Percentiles rank a stretch among this genome's conserved stretches.
Conservation (phyloP, 2,888 invertebrate genomes). For the Schrankia costaestrigalis region DNA sequence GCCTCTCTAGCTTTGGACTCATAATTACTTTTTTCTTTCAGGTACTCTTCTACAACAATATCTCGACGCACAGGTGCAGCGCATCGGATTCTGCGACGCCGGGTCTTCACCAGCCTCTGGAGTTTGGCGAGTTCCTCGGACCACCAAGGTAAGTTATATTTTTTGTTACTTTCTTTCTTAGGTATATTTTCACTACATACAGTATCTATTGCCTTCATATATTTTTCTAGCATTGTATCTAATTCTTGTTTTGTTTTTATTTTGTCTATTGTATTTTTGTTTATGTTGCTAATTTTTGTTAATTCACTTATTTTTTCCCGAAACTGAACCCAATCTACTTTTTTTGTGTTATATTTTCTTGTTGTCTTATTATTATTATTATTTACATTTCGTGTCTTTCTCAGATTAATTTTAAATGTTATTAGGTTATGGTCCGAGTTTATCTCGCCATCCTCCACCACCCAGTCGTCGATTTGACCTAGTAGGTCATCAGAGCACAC, state of each 20-base stretch:
- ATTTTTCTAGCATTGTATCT: neutral
- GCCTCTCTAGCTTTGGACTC: too few relatives aligned
- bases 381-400: neutral
- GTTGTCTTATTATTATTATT: neutral
- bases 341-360: neutral
- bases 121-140: too few relatives aligned
- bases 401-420: neutral
- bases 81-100: too few relatives aligned
- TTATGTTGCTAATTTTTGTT: neutral
- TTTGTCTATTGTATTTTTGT: neutral
- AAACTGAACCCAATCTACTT: neutral
- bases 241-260: neutral
- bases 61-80: too few relatives aligned
- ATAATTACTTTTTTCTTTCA: too few relatives aligned
- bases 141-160: too few relatives aligned
- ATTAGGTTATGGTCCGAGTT: neutral
- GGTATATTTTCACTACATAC: too few relatives aligned
- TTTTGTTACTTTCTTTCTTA: too few relatives aligned
- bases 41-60: too few relatives aligned
- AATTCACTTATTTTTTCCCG: neutral
- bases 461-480: neutral
- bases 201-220: too few relatives aligned
- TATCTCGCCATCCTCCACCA: neutral
- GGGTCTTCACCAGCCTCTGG: too few relatives aligned
- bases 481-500: neutral